A percentile compares a stretch with the other conserved stretches of the same genome.
These are phyloP conservation scores for Nomada lathburiana DNA, from an alignment of 2,888 invertebrate species.

Conservation along the genomic window DNA sequence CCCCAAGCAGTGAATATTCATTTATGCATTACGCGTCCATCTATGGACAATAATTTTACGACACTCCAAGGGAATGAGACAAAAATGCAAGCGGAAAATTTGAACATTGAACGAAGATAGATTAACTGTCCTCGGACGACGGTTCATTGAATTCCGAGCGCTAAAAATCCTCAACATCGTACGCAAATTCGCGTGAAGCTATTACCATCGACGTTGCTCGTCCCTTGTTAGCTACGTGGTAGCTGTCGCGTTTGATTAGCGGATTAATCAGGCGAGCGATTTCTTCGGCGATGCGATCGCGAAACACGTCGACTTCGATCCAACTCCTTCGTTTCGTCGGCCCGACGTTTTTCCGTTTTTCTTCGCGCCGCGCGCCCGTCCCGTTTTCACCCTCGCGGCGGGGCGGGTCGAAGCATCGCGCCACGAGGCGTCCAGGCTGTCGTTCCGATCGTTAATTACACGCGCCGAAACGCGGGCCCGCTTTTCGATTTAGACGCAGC, in stretches of 20 bases:
- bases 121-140: too few species aligned
- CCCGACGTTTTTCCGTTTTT: constrained; percentile 33
- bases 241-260: constrained; percentile 45
- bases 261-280: constrained; percentile 37
- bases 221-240: constrained; percentile 12
- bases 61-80: too few species aligned
- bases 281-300: constrained; percentile 51
- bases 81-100: too few species aligned
- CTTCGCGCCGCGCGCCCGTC: constrained; percentile 1
- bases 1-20: too few species aligned
- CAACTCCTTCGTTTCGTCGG: constrained; percentile 41
- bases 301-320: constrained; percentile 46
- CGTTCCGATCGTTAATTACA: constrained; percentile 56
- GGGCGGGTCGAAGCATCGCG: neutral
- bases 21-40: too few species aligned
- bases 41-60: too few species aligned
- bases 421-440: constrained; percentile 12
- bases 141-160: neutral
- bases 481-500: constrained; percentile 54
- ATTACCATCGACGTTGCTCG: constrained; percentile 1
- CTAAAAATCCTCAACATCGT: neutral
- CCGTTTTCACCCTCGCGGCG: constrained; percentile 20
- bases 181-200: constrained; percentile 15
- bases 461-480: constrained; percentile 15
- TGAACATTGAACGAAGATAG: neutral